Percentiles rank a stretch among this genome's conserved stretches.
Evolutionary conservation across 2,113 vertebrate species (phyloP).

Genomic region (Motacilla tschutschensis): DNA sequence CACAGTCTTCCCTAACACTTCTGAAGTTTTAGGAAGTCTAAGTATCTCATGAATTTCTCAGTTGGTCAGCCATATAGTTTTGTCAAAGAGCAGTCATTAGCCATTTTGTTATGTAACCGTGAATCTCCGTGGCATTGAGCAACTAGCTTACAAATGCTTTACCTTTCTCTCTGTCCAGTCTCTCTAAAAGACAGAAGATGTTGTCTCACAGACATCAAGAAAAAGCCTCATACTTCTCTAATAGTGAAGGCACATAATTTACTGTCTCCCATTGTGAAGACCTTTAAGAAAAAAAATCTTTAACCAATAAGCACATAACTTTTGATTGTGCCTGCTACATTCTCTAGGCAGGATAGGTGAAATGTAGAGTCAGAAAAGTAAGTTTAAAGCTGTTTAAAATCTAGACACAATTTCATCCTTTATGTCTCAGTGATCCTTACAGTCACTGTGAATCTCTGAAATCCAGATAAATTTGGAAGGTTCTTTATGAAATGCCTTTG

Average conservation of each 20-base stretch:
- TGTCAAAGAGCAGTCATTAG: background rate
- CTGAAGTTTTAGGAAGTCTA: background rate
- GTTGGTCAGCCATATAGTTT: background rate
- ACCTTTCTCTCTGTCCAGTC: background rate
- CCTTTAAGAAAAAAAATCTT: background rate
- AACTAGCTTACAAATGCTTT: background rate
- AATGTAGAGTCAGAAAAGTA: background rate
- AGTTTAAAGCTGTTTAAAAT: background rate
- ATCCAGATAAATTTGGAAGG: background rate
- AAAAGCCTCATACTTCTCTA: background rate
- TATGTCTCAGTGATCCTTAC: background rate
- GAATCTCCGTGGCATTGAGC: background rate
- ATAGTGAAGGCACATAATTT: background rate
- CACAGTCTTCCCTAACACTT: background rate
- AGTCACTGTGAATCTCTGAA: background rate
- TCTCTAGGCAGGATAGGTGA: background rate
- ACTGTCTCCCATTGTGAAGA: background rate
- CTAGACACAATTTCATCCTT: background rate
- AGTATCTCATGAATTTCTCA: background rate
- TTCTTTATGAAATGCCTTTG: background rate
- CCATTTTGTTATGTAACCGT: background rate
- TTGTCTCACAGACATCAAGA: background rate
- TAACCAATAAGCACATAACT: background rate
- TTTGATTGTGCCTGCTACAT: background rate
- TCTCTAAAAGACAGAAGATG: background rate